Base-by-base conservation (phyloP, 2,888 invertebrate species). In the Eubasilissa splendida region DNA sequence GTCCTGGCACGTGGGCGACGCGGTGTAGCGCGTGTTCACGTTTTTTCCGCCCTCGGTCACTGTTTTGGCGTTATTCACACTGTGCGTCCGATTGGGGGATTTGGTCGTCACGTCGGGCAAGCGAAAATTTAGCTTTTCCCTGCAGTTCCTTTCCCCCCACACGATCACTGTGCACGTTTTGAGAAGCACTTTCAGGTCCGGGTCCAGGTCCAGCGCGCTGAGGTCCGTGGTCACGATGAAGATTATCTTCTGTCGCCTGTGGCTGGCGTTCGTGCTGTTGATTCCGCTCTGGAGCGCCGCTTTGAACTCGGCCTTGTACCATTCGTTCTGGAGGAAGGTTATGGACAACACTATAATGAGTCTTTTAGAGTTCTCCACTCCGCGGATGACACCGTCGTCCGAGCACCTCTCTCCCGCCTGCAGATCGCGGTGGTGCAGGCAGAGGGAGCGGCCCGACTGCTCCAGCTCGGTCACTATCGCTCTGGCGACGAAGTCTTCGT, bases 141-240 rank as follows among this genome's bases (percentile, higher is more conserved):
- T 96, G 91, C 97, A 97, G 85, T 95, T 92, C 84, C 93, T 94
- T 86, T 96, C 96, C 84, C 95, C 95, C 93, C 95, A 95, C 86
- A 94, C 93, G 75, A 94, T 93, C 86, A 94, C 93, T 85, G 93
- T 92, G 92, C 95, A 92, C 88, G 94, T 94, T 87, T 94, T 92
- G 60, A 95, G 90, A 80, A 95, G 89, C 85, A 93, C 92, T 87
- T 95, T 93, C 78, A 96, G 88, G 86, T 96, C 96, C 65, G 94
- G 93, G 86, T 95, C 95, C 84, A 91, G 89, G 85, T 95, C 92
- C 85, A 93, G 92, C 86, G 94, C 93, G 89, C 91, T 90, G 83
- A 91, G 87, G 85, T 91, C 91, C 68, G 91, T 91, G 82, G 91
- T 91, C 85, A 91, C 90, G 74, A 91, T 88, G 85, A 91, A 90